Conservation (phyloP, 2,888 invertebrate species). For the Rutpela maculata region DNA sequence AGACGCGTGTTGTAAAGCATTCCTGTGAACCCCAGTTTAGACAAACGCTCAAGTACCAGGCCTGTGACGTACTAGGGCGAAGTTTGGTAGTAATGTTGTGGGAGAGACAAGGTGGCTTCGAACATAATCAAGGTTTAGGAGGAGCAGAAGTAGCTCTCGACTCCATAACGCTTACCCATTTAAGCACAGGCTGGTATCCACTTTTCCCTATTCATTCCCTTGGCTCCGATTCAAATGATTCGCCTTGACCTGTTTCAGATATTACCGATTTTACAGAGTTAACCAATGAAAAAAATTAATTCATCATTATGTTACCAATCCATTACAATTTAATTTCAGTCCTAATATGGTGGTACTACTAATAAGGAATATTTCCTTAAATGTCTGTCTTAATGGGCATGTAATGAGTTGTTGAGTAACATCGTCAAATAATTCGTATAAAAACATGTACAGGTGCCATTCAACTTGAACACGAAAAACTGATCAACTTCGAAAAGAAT, state of each 20-base stretch:
- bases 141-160: constrained; percentile 86
- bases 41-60: constrained; percentile 91
- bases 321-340: not conserved
- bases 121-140: constrained; percentile 88
- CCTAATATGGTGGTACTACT: not conserved
- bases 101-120: constrained; percentile 92
- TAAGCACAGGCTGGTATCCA: constrained; percentile 93
- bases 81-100: constrained; percentile 93
- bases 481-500: not conserved
- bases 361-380: not conserved
- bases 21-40: constrained; percentile 90
- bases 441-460: not conserved
- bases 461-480: not conserved
- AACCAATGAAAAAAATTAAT: not conserved
- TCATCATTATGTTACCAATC: not conserved
- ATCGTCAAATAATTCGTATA: not conserved
- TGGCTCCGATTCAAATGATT: constrained; percentile 79
- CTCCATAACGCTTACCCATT: constrained; percentile 85
- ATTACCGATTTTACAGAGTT: no score
- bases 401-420: not conserved
- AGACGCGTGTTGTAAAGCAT: constrained; percentile 89
- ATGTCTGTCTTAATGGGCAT: not conserved
- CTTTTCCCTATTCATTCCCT: constrained; percentile 91
- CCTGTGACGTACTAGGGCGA: constrained; percentile 85
- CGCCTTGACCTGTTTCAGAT: constrained; percentile 70